phyloP scores from a whole-genome alignment of 2,113 vertebrate species.

The Ranitomeya variabilis region DNA sequence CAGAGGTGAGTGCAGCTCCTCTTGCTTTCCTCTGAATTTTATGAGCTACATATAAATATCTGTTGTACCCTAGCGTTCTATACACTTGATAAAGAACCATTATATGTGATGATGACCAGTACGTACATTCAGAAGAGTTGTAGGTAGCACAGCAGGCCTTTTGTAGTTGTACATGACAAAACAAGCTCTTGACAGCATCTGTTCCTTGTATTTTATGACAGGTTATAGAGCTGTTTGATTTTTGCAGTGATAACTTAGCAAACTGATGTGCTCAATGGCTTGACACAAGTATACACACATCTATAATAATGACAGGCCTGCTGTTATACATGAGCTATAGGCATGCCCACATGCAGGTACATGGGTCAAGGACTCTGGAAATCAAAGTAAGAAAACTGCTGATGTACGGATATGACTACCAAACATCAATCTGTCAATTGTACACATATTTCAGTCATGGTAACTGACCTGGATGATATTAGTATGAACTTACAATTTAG shows the following conservation, averaged over 20 bases:
- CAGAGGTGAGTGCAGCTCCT: too few relatives aligned
- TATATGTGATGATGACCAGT: not conserved
- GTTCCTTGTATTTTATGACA: not conserved
- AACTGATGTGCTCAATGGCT: not conserved
- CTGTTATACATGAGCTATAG: constrained; percentile 18
- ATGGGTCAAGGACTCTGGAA: constrained; percentile 39
- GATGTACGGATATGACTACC: constrained; percentile 22
- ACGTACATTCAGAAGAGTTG: not conserved
- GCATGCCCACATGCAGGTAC: constrained; percentile 45
- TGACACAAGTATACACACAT: constrained; percentile 4
- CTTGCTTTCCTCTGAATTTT: too few relatives aligned
- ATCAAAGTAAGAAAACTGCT: constrained; percentile 10
- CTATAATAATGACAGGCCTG: not conserved
- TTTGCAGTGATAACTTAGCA: not conserved
- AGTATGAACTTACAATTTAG: not conserved
- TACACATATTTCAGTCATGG: not conserved
- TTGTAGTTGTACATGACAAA: not conserved
- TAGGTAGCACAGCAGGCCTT: not conserved
- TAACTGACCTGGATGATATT: not conserved
- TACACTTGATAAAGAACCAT: too few relatives aligned
- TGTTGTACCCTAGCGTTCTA: too few relatives aligned
- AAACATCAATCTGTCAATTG: not conserved
- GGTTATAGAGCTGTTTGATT: not conserved
- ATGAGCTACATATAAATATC: too few relatives aligned
- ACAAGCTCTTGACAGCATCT: constrained; percentile 7